A percentile compares a stretch with the other conserved stretches of the same genome.
phyloP scores from a whole-genome alignment of 2,113 vertebrate genomes.

The Menura novaehollandiae region DNA sequence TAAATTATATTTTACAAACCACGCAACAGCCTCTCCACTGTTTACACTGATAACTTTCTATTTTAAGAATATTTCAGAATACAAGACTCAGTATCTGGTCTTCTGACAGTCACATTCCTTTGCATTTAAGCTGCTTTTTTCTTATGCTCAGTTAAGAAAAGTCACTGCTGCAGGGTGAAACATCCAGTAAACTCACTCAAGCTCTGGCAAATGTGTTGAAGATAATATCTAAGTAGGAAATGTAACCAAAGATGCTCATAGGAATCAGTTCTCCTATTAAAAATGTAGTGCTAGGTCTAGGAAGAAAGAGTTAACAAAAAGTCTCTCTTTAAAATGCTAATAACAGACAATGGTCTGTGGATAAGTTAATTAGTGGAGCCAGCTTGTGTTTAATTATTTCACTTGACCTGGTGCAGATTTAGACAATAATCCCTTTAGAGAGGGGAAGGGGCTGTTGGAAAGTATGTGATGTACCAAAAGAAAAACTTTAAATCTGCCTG shows the following conservation, averaged over 20 bases:
- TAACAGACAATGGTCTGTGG: constrained; percentile 65
- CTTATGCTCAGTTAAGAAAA: background rate
- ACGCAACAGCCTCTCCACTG: background rate
- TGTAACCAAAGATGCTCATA: background rate
- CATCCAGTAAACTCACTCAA: background rate
- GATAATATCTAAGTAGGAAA: background rate
- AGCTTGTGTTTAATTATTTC: constrained; percentile 71
- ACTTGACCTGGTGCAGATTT: constrained; percentile 66
- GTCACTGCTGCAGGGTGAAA: background rate
- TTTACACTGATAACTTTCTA: background rate
- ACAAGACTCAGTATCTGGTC: background rate
- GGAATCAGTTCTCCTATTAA: background rate
- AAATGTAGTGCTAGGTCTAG: background rate
- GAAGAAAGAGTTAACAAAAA: constrained; percentile 55
- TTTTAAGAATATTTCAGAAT: background rate
- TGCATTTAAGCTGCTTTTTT: background rate
- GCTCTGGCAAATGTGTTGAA: background rate
- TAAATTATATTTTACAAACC: background rate
- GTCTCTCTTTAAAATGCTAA: constrained; percentile 53
- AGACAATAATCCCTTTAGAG: constrained; percentile 64
- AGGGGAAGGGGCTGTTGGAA: constrained; percentile 40
- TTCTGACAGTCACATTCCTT: background rate
- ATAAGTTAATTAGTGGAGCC: constrained; percentile 70
- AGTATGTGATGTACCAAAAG: constrained; percentile 35
- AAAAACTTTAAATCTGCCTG: constrained; percentile 53